Percentiles rank a stretch among this genome's conserved stretches.
These are phyloP conservation scores for Esox niger DNA, from an alignment of 2,113 vertebrate genomes.

Conservation along the genomic window DNA sequence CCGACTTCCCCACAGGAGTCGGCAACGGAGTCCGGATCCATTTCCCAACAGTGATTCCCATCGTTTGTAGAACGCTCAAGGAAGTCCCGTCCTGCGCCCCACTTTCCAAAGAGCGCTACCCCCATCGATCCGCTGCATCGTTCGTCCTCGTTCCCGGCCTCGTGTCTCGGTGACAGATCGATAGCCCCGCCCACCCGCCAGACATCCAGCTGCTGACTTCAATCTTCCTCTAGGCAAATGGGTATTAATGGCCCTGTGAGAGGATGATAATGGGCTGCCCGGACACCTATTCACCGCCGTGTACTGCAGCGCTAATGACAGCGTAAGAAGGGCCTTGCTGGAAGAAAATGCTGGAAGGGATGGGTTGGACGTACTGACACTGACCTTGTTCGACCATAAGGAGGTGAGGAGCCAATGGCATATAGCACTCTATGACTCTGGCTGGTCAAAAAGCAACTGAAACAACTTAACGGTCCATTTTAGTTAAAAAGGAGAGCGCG, in stretches of 20 bases:
- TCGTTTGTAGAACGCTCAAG: background rate
- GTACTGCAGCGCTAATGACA: conserved; percentile 14
- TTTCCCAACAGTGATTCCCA: no score
- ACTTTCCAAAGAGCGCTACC: conserved; percentile 24
- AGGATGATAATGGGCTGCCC: conserved; percentile 49
- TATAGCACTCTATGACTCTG: no score
- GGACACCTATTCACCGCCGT: conserved; percentile 34
- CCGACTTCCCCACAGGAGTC: background rate
- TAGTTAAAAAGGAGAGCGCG: background rate
- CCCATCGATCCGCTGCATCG: conserved; percentile 31
- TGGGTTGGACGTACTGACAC: background rate
- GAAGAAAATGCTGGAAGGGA: background rate
- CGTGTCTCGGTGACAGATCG: conserved; percentile 25
- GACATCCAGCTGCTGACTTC: background rate
- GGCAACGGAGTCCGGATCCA: background rate
- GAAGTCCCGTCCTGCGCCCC: background rate
- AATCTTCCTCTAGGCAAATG: conserved; percentile 44
- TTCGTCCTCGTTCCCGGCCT: conserved; percentile 19
- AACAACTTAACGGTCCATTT: conserved; percentile 3
- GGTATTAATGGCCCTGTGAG: conserved; percentile 58
- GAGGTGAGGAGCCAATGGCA: background rate
- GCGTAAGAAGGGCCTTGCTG: conserved; percentile 8
- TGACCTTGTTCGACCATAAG: background rate
- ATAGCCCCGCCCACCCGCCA: conserved; percentile 27
- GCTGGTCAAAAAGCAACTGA: no score